phyloP scores from a whole-genome alignment of 2,888 invertebrate genomes.

The Aphodius sticticus region DNA sequence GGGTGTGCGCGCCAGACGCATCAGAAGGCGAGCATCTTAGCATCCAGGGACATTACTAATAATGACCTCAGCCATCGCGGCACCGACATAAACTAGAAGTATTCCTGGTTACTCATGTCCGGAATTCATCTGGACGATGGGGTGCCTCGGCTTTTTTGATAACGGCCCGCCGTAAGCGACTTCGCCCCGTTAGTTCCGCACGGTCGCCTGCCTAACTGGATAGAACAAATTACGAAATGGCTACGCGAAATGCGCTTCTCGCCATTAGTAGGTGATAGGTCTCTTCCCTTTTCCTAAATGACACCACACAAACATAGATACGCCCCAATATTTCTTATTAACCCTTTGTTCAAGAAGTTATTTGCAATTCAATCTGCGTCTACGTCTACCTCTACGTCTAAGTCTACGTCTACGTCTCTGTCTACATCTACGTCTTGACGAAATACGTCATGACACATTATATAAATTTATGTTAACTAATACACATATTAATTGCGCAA shows the following conservation, averaged over 20 bases:
- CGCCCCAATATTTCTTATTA: constrained; percentile 8
- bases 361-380: not conserved
- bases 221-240: constrained; percentile 58
- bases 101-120: constrained; percentile 47
- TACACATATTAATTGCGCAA: too few relatives aligned
- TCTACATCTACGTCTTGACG: too few relatives aligned
- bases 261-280: constrained; percentile 44
- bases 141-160: constrained; percentile 50
- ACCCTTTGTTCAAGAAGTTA: constrained; percentile 6
- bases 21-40: constrained; percentile 48
- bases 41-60: constrained; percentile 51
- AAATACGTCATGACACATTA: too few relatives aligned
- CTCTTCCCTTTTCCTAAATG: constrained; percentile 29
- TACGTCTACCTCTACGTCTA: not conserved
- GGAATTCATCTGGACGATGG: constrained; percentile 47
- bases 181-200: constrained; percentile 56
- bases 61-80: constrained; percentile 55
- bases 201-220: constrained; percentile 59
- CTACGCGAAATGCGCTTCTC: constrained; percentile 36
- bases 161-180: constrained; percentile 49
- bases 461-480: too few relatives aligned
- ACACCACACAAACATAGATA: not conserved
- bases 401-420: not conserved
- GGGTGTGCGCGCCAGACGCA: not conserved
- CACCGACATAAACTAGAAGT: constrained; percentile 57